Base-by-base conservation (phyloP, 2,113 vertebrate genomes). In the Mugil cephalus region DNA sequence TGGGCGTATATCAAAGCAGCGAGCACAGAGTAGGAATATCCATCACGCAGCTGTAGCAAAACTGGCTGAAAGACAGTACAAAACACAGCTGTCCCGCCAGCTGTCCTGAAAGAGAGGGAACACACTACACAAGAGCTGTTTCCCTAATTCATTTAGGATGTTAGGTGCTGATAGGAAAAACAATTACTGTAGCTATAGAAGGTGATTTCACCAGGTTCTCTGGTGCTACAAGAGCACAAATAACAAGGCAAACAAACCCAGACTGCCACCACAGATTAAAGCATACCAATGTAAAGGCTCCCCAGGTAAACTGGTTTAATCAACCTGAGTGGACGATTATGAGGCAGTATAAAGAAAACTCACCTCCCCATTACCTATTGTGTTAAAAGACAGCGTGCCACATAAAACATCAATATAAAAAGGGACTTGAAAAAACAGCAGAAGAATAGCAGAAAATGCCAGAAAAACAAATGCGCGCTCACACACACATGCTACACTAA, bases 81-180 rank as follows among this genome's bases (percentile, higher is more conserved):
- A 77, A 79, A 69, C 67, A 18, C 63, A 60, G 51, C 71, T 53
- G 64, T 70, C 79, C 68, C 59, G 65, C 76, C 71, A 56, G 64
- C 60, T 71, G 68, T 55, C 47, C 21, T 43, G 51, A 76, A 40
- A 54, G 14, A 42, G 38, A 76, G 15, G 24, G 55, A 35, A 40
- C 76, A 71, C 30, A 77, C 76, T 47, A 53, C 53, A 78, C 66
- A 76, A 72, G 79, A 63, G 66, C 75, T 35, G 46, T 76, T 84
- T 80, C 60, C 55, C 61, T 86, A 84, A 88, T 87, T 88, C 78
- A 84, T 78, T 87, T 66, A 68, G 67, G 79, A 86, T 81, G 79
- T 74, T 77, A 64, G 67, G 53, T 53, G 80, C 78, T 84, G 82
- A 88, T 82, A 85, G 66, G 58, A 77, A 79, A 84, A 82, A 84